A percentile compares a stretch with the other conserved stretches of the same genome.
phyloP scores from a whole-genome alignment of 2,113 vertebrate species.

The Rhagologus leucostigma region DNA sequence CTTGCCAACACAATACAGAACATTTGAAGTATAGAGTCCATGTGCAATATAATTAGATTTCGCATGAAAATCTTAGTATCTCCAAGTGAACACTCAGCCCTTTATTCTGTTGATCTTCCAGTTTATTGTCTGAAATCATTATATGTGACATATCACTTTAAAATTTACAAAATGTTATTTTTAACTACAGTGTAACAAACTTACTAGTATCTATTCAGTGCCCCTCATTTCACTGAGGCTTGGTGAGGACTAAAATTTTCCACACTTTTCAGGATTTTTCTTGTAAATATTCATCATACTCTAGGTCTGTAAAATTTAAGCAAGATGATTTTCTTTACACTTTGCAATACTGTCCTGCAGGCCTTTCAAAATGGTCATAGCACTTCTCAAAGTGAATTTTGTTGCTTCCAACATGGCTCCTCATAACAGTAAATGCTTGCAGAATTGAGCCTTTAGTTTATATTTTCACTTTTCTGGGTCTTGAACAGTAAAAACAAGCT shows the following conservation, averaged over 20 bases:
- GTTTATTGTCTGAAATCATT: not conserved
- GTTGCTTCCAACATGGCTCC: not conserved
- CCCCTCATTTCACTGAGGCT: not conserved
- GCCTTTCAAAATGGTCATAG: not conserved
- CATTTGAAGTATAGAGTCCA: rapidly evolving
- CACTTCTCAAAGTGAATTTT: not conserved
- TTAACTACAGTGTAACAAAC: not conserved
- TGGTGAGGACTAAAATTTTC: not conserved
- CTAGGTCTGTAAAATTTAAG: conserved; percentile 3
- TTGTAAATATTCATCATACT: conserved; percentile 16
- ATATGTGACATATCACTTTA: conserved; percentile 13
- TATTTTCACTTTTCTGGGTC: not conserved
- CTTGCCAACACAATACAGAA: not conserved
- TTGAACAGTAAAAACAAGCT: not conserved
- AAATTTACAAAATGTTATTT: not conserved
- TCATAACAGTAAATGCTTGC: not conserved
- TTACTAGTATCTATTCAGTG: not conserved
- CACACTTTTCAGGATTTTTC: not conserved
- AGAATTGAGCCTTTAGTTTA: not conserved
- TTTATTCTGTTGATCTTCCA: not conserved
- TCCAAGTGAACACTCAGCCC: not conserved
- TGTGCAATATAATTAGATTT: not conserved
- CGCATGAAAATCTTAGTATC: not conserved
- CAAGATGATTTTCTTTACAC: not conserved
- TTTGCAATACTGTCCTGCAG: not conserved